Evolutionary conservation across 1,140 invertebrate species (phyloP).

Genomic region (Drosophila setifemur): DNA sequence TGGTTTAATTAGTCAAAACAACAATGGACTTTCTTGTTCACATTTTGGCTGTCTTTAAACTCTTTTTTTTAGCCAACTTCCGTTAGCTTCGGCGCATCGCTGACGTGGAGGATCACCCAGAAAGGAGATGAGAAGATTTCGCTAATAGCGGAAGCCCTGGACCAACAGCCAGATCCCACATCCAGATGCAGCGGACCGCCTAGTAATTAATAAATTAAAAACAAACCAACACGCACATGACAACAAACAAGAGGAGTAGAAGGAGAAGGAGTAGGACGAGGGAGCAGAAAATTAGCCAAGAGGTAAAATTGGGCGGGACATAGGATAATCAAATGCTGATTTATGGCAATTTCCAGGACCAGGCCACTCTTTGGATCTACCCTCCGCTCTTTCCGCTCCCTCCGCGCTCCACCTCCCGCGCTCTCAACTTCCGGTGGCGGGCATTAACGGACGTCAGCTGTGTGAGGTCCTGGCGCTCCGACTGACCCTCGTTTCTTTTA

Average conservation of each 20-base stretch:
- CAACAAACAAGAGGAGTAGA: slow-evolving; percentile 4
- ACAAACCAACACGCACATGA: slow-evolving; percentile 74
- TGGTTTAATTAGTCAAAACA: too few relatives aligned
- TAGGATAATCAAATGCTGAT: slow-evolving; percentile 80
- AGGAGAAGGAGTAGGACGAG: background rate
- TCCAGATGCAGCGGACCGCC: slow-evolving; percentile 45
- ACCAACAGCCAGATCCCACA: background rate
- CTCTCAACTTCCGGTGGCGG: slow-evolving; percentile 56
- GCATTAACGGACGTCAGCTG: slow-evolving; percentile 57
- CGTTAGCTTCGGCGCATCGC: background rate
- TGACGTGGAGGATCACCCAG: slow-evolving; percentile 16
- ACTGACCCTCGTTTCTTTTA: slow-evolving; percentile 26
- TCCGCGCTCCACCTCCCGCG: slow-evolving; percentile 8
- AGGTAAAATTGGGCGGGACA: slow-evolving; percentile 52
- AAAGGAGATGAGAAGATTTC: slow-evolving; percentile 42
- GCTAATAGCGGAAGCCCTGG: slow-evolving; percentile 71
- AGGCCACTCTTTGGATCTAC: too few relatives aligned
- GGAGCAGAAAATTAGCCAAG: slow-evolving; percentile 18
- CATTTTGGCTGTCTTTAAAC: background rate
- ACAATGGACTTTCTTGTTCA: too few relatives aligned
- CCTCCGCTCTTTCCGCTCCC: slow-evolving; percentile 14
- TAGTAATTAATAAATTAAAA: slow-evolving; percentile 81
- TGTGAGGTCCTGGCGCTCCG: slow-evolving; percentile 72
- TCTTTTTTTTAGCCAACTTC: background rate
- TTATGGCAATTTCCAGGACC: slow-evolving; percentile 70